Evolutionary conservation across 2,113 vertebrate genomes (phyloP).

Genomic region (Mesitornis unicolor): DNA sequence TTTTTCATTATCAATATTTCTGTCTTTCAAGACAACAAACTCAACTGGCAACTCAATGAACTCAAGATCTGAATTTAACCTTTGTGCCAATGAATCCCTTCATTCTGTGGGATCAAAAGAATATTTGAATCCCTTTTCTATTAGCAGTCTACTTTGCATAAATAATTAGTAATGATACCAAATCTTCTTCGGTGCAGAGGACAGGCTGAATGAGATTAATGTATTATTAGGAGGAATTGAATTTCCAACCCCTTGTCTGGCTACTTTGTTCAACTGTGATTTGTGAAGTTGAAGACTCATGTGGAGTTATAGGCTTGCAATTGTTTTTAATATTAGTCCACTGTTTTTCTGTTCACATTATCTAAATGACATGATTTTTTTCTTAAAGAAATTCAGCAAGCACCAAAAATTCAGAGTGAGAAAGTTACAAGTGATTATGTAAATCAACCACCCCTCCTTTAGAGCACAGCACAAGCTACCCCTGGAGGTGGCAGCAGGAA

Average conservation of each 20-base stretch:
- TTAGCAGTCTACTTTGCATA: constrained; percentile 8
- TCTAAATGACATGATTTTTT: not conserved
- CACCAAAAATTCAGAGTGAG: not conserved
- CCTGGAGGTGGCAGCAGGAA: not conserved
- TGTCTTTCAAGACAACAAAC: not conserved
- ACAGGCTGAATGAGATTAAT: constrained; percentile 1
- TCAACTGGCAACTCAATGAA: not conserved
- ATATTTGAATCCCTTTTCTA: not conserved
- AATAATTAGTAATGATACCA: not conserved
- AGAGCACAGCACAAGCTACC: not conserved
- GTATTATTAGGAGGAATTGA: constrained; percentile 9
- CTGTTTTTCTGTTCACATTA: not conserved
- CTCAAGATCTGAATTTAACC: not conserved
- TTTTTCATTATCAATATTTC: not conserved
- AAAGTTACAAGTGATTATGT: not conserved
- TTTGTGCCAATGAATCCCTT: not conserved
- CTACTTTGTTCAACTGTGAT: not conserved
- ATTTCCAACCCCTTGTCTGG: constrained; percentile 27
- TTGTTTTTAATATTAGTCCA: not conserved
- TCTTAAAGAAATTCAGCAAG: not conserved
- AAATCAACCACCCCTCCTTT: not conserved
- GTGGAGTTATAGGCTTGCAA: constrained; percentile 23
- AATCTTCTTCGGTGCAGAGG: not conserved
- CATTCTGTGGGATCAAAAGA: not conserved
- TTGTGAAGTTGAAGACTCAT: not conserved